Base-by-base conservation (phyloP, 2,888 invertebrate species). In the Baronia brevicornis region DNA sequence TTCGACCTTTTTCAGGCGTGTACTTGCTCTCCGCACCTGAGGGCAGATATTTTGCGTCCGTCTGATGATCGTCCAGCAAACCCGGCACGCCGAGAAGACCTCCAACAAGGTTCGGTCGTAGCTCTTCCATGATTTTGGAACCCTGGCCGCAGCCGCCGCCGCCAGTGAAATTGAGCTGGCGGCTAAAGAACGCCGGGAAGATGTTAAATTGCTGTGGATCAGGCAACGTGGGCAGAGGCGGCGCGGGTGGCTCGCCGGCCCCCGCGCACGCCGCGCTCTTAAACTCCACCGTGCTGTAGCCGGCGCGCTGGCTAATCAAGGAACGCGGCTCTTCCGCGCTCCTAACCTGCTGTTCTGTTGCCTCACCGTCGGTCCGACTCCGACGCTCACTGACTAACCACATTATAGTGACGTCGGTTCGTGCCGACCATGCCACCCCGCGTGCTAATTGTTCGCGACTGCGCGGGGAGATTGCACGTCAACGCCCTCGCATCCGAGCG, bases 161-260 rank as follows among this genome's bases (percentile, higher is more conserved):
- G 53, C 89, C 87, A 28, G 90, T 89, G 75, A 94, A 94, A 75
- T 94, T 94, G 52, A 95, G 87, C 78, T 95, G 94, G 44, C 94
- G 87, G 85, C 94, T 94, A 77, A 95, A 95, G 68, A 94, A 94
- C 40, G 94, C 94, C 56, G 94, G 94, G 78, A 95, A 94, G 61
- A 95, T 95, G 86, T 94, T 94, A 86, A 94, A 94, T 84, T 94
- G 94, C 68, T 93, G 93, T 45, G 90, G 90, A 53, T 88, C 88
- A 51, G 86, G 87, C 56, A 88, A 86, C 57, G 84, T 85, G 61
- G 85, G 79, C 55, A 86, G 88, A 57, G 80, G 75, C 73, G 74
- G 78, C 78, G 74, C 80, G 75, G 77, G 78, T 46, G 73, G 75
- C 70, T 79, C 80, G 22, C 56, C 66, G 79, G 84, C 86, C 80